phyloP scores from a whole-genome alignment of 2,888 invertebrate genomes.

The Leptinotarsa juncta region DNA sequence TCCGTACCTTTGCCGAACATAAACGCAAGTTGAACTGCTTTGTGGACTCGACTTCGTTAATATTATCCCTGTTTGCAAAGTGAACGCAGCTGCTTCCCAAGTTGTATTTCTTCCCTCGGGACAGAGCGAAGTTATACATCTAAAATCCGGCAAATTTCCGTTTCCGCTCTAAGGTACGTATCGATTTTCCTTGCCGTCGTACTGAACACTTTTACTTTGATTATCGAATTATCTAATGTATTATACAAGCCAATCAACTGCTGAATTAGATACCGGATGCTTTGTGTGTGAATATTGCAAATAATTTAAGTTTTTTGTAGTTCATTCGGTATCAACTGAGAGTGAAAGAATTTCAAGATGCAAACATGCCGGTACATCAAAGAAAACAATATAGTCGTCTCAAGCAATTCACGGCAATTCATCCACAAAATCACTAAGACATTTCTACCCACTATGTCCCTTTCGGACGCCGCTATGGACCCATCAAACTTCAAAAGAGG shows the following conservation, averaged over 20 bases:
- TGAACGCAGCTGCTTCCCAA: constrained; percentile 52
- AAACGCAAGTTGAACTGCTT: constrained; percentile 34
- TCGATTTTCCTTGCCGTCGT: constrained; percentile 38
- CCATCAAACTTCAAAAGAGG: no score
- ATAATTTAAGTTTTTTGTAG: no score
- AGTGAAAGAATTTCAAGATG: no score
- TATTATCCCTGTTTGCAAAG: constrained; percentile 50
- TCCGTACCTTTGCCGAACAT: constrained; percentile 10
- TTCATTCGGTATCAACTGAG: no score
- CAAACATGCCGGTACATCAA: no score
- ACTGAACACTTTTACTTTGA: constrained; percentile 23
- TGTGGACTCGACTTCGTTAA: constrained; percentile 48
- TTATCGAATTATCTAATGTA: constrained; percentile 11
- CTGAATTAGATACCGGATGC: no score
- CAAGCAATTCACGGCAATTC: no score
- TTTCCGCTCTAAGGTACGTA: constrained; percentile 42
- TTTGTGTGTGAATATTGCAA: no score
- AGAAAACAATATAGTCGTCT: no score
- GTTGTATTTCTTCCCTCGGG: constrained; percentile 52
- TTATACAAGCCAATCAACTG: not conserved
- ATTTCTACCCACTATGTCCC: no score
- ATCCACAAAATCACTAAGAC: no score
- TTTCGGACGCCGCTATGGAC: no score
- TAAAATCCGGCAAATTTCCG: constrained; percentile 37
- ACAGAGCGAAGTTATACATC: constrained; percentile 43